phyloP scores from a whole-genome alignment of 2,113 vertebrate species.

The Chroicocephalus ridibundus region DNA sequence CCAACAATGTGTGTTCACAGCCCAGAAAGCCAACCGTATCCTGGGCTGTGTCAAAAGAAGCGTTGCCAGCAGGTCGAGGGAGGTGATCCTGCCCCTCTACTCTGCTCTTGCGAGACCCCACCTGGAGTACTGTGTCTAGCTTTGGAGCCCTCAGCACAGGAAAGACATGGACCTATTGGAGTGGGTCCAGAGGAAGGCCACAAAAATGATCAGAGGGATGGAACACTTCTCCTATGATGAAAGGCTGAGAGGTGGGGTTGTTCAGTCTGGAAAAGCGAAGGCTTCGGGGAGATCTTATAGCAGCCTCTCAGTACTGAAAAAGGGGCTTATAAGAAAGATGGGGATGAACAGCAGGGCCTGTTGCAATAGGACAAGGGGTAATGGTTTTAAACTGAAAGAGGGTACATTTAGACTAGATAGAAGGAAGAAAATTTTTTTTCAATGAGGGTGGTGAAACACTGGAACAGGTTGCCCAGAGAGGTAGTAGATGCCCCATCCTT shows the following conservation, averaged over 20 bases:
- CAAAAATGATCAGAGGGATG: not conserved
- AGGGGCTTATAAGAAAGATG: not conserved
- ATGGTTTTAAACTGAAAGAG: not conserved
- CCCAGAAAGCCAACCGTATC: not conserved
- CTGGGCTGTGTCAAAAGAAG: not conserved
- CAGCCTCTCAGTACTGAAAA: not conserved
- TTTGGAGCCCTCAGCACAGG: not conserved
- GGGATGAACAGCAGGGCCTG: not conserved
- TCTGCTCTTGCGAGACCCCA: not conserved
- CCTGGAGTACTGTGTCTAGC: not conserved
- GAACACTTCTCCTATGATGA: not conserved
- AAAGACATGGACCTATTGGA: not conserved
- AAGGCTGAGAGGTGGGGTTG: not conserved
- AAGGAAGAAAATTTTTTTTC: not conserved
- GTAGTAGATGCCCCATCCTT: not conserved
- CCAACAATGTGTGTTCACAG: not conserved
- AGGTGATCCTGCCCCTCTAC: not conserved
- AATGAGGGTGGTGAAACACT: not conserved
- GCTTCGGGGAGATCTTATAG: not conserved
- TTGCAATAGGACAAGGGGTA: not conserved
- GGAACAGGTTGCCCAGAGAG: not conserved
- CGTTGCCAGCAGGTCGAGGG: not conserved
- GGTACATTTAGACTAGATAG: not conserved
- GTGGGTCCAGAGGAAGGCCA: not conserved
- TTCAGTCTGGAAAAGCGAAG: not conserved